Conservation (phyloP, 2,888 invertebrate species). For the Beris chalybata region DNA sequence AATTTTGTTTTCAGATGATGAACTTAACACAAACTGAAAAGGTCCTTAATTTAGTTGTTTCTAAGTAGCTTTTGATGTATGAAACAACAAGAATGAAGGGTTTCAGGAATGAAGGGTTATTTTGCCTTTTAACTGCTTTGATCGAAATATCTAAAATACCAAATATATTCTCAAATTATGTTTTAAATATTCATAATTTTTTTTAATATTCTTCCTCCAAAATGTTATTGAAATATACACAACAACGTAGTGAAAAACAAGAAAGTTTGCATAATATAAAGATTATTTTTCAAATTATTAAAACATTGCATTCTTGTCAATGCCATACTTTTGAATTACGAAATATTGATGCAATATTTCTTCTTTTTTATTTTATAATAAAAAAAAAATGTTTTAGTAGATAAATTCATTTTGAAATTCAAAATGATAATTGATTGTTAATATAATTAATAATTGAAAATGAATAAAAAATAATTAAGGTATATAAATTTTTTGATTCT, state of each 20-base stretch:
- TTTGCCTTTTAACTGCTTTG: too few relatives aligned
- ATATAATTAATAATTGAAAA: constrained; percentile 59
- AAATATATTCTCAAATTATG: not conserved
- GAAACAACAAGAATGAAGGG: not conserved
- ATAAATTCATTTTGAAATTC: not conserved
- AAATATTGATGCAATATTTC: constrained; percentile 14
- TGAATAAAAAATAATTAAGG: constrained; percentile 44
- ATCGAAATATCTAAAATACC: too few relatives aligned
- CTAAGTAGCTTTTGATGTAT: not conserved
- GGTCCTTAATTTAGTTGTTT: constrained; percentile 6
- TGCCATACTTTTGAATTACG: too few relatives aligned
- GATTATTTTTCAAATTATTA: too few relatives aligned
- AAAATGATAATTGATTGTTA: constrained; percentile 3
- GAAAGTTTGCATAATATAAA: not conserved
- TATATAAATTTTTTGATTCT: constrained; percentile 51
- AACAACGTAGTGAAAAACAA: constrained; percentile 4
- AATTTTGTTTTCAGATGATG: not conserved
- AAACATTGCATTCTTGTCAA: too few relatives aligned
- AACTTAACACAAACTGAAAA: not conserved
- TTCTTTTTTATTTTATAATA: constrained; percentile 11
- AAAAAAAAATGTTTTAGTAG: constrained; percentile 38
- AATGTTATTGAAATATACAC: constrained; percentile 9
- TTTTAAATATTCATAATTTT: not conserved
- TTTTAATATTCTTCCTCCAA: not conserved
- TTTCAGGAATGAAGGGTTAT: too few relatives aligned